Evolutionary conservation across 2,888 invertebrate genomes (phyloP), one percentile per base, ranked within the genome.

Genomic region (Sicus ferrugineus): DNA sequence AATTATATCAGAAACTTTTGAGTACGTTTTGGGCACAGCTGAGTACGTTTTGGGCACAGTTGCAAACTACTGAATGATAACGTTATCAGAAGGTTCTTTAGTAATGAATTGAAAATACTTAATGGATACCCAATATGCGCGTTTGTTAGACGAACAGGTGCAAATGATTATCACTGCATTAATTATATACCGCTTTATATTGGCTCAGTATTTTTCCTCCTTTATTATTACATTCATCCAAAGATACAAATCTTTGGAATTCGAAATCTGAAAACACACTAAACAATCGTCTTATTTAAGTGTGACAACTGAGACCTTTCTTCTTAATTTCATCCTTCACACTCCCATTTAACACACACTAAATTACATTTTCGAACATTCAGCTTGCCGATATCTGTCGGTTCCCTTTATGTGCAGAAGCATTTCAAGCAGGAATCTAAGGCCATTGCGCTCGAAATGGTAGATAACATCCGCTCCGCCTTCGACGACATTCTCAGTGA

Each of bases 381-480:
- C 84, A 91, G 92, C 81, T 87, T 93, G 83, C 89, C 90, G 9
- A 90, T 92, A 70, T 91, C 92, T 14, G 90, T 92, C 31, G 95
- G 95, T 31, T 92, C 96, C 7, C 87, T 96, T 4, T 96, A 96
- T 85, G 94, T 96, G 2, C 89, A 92, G 67, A 93, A 93, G 81
- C 93, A 94, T 83, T 96, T 96, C 87, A 90, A 94, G 75, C 92
- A 95, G 81, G 90, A 92, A 65, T 93, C 95, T 0, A 93, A 95
- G 82, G 88, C 90, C 62, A 92, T 91, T 75, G 96, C 95, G 0
- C 84, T 93, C 72, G 94, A 94, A 83, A 95, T 97, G 94, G 96
- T 96, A 0, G 87, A 89, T 66, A 92, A 94, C 76, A 95, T 98
- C 76, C 89, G 93, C 71, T 87, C 88, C 68, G 92, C 95, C 75